phyloP scores from a whole-genome alignment of 2,797 vertebrate genomes.

The Bufotes viridis region DNA sequence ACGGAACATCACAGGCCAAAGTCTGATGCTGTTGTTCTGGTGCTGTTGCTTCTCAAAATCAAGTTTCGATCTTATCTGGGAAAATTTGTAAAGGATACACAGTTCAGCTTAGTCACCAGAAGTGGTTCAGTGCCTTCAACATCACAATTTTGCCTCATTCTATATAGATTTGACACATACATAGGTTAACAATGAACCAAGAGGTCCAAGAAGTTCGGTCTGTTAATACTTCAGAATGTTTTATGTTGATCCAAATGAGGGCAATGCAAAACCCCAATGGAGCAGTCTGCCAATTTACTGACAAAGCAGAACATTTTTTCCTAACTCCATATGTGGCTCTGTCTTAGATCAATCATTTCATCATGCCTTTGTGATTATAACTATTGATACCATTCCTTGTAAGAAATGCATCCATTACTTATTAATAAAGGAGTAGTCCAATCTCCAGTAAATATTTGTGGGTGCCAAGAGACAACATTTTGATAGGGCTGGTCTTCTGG shows the following conservation, averaged over 20 bases:
- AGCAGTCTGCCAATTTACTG: slow-evolving; percentile 4
- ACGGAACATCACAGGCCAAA: not conserved
- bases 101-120: not conserved
- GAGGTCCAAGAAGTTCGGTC: not conserved
- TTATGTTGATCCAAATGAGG: slow-evolving; percentile 11
- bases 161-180: not conserved
- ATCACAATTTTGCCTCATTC: not conserved
- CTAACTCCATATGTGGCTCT: slow-evolving; percentile 8
- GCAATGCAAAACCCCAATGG: slow-evolving; percentile 4
- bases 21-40: not conserved
- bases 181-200: not conserved
- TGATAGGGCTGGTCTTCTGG: not conserved
- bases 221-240: slow-evolving; percentile 18
- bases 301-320: not conserved
- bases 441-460: not conserved
- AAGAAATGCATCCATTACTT: not conserved
- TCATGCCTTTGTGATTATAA: not conserved
- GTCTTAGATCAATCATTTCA: slow-evolving; percentile 8
- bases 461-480: not conserved
- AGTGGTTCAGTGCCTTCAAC: not conserved
- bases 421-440: not conserved
- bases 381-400: slow-evolving; percentile 23
- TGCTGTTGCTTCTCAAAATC: not conserved
- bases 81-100: not conserved
- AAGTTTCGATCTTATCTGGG: not conserved